A percentile compares a stretch with the other conserved stretches of the same genome.
Conservation (phyloP, 1,140 invertebrate genomes). For the Sarcophaga peregrina region DNA sequence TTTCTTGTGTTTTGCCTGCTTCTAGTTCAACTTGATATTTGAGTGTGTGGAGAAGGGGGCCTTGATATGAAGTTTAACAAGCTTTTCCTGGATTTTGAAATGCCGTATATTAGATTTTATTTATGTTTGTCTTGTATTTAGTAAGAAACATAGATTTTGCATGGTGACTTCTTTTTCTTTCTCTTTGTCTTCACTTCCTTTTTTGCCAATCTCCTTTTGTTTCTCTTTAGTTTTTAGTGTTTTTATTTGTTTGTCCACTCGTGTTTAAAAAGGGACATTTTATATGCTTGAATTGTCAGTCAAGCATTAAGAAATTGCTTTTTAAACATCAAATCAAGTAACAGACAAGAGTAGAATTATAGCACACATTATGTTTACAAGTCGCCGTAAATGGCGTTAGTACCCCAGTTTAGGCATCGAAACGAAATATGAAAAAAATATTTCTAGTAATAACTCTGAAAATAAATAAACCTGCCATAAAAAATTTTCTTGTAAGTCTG, state of each 20-base stretch:
- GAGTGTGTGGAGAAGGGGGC: not conserved
- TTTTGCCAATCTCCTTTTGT: not conserved
- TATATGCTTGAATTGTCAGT: slow-evolving; percentile 65
- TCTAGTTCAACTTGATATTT: not conserved
- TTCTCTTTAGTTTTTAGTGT: not conserved
- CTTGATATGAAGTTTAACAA: slow-evolving; percentile 8
- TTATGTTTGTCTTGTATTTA: slow-evolving; percentile 13
- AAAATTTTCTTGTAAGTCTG: too few species aligned
- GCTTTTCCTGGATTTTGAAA: not conserved
- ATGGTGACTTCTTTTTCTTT: not conserved
- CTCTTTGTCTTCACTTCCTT: not conserved
- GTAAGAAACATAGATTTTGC: slow-evolving; percentile 10
- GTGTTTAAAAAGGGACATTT: slow-evolving; percentile 48
- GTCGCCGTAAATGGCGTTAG: too few species aligned
- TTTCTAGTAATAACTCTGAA: too few species aligned
- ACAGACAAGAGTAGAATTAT: not conserved
- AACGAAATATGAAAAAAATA: too few species aligned
- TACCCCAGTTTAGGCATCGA: too few species aligned
- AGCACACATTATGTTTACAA: not conserved
- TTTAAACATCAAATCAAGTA: not conserved
- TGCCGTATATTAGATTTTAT: slow-evolving; percentile 10
- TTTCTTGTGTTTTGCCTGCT: not conserved
- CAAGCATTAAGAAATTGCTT: slow-evolving; percentile 57
- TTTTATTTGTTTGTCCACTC: slow-evolving; percentile 23
- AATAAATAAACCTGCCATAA: too few species aligned